Percentiles rank a stretch among this genome's conserved stretches.
Conservation (phyloP, 2,113 vertebrate species). For the Clarias gariepinus region DNA sequence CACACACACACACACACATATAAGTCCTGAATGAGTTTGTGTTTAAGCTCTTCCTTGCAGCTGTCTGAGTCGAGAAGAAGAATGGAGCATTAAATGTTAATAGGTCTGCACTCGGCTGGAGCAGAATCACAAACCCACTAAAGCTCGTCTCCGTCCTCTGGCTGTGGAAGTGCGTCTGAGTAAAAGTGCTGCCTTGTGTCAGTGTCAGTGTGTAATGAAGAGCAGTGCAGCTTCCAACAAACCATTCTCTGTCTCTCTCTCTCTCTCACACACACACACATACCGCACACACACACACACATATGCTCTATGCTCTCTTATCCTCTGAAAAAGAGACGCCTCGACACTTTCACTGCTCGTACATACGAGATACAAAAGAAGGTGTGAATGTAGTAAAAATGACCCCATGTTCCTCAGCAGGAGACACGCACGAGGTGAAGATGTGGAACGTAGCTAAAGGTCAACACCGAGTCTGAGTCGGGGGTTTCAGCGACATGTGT, state of each 20-base stretch:
- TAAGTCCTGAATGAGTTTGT: background rate
- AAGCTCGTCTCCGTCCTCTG: conserved; percentile 74
- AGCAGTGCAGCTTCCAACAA: conserved; percentile 54
- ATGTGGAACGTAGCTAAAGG: background rate
- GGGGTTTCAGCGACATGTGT: background rate
- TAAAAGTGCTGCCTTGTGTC: conserved; percentile 64
- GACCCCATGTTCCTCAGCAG: background rate
- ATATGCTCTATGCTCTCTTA: background rate
- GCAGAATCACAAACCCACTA: conserved; percentile 77
- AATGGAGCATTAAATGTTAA: conserved; percentile 81
- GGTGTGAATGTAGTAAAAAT: background rate
- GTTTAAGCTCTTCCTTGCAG: conserved; percentile 47
- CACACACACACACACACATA: background rate
- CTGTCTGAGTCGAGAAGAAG: conserved; percentile 71
- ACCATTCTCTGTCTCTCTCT: background rate
- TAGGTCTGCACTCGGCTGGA: conserved; percentile 76
- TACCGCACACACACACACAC: background rate
- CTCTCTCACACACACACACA: background rate
- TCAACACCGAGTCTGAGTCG: background rate
- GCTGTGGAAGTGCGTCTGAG: conserved; percentile 74
- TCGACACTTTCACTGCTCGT: background rate
- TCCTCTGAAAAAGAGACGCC: background rate
- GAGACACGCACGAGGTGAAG: background rate
- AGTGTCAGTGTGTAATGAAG: conserved; percentile 24
- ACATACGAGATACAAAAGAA: background rate